Conservation (phyloP, 2,888 invertebrate genomes). For the Drosophila lacicola region DNA sequence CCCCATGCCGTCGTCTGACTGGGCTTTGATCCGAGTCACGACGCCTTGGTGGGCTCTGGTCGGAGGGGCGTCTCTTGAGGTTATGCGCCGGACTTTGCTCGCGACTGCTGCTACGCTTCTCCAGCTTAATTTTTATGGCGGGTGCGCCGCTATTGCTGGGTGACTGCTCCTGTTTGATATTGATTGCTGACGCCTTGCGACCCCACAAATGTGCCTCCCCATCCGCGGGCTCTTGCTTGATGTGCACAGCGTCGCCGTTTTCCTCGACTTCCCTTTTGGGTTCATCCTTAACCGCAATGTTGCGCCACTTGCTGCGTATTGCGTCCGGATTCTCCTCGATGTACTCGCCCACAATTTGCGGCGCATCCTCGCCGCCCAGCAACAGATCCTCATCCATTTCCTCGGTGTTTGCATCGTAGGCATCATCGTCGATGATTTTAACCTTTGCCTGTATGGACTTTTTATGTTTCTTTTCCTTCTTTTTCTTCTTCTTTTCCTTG, state of each 20-base stretch:
- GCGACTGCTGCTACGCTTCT: constrained; percentile 57
- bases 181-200: constrained; percentile 40
- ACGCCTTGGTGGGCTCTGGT: not conserved
- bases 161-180: constrained; percentile 49
- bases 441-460: constrained; percentile 86
- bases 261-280: constrained; percentile 46
- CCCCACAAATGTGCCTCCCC: constrained; percentile 74
- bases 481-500: constrained; percentile 88
- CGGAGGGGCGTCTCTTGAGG: not conserved
- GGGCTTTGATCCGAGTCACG: constrained; percentile 2
- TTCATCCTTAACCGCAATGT: constrained; percentile 75
- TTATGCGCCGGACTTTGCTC: constrained; percentile 33
- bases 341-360: constrained; percentile 93
- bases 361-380: constrained; percentile 93
- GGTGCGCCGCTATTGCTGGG: constrained; percentile 1
- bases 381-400: constrained; percentile 87
- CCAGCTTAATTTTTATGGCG: constrained; percentile 49
- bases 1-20: not conserved
- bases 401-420: constrained; percentile 86
- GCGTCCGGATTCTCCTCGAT: constrained; percentile 93
- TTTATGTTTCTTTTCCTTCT: constrained; percentile 82
- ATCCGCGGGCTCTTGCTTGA: constrained; percentile 50
- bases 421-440: constrained; percentile 94
- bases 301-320: constrained; percentile 85
- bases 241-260: constrained; percentile 21